Evolutionary conservation across 2,113 vertebrate species (phyloP), one percentile per base, ranked within the genome.

Genomic region (Amblyornis subalaris): DNA sequence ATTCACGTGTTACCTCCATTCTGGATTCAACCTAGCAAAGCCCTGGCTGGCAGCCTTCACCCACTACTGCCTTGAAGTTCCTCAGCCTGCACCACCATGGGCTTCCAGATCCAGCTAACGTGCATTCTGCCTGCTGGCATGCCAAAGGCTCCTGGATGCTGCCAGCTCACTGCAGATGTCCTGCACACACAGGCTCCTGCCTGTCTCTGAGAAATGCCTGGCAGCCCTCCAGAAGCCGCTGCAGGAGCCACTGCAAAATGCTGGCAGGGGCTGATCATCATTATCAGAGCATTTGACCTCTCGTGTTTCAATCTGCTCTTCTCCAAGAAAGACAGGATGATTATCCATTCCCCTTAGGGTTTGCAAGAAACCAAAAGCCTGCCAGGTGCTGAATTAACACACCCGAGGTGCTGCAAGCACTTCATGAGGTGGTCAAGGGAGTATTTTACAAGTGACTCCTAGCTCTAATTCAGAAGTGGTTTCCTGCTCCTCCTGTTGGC

Each of bases 371-470:
- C 9, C 25, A 4, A 2, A 73, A 53, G 50, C 10, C 38, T 74
- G 26, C 48, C 62, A 69, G n/a, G 40, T 72, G 42, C 83, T 38
- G 51, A 83, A 76, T 61, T 61, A 62, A 71, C 16, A 29, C 0
- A 3, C 17, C 6, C 0, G 1, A 79, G 45, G 14, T 26, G 47
- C 60, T 73, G 51, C 29, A 81, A 81, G 35, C 24, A 35, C 33
- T 50, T 42, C 3, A 1, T 0, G 0, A 16, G 42, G n/a, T 3
- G 2, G 44, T 38, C 42, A 62, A 44, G 8, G 0, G 35, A 72
- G 19, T 22, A 65, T 57, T 79, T 55, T 21, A 65, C 12, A 79
- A 57, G 58, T 6, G 6, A 69, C 28, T 90, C 33, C 54, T 61
- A 44, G 28, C 33, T 80, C 9, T 70, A 16, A 58, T 17, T 80